A percentile compares a stretch with the other conserved stretches of the same genome.
Evolutionary conservation across 37 sponge, comb jelly and placozoan species (phyloP).

Genomic region (Beroe ovata): DNA sequence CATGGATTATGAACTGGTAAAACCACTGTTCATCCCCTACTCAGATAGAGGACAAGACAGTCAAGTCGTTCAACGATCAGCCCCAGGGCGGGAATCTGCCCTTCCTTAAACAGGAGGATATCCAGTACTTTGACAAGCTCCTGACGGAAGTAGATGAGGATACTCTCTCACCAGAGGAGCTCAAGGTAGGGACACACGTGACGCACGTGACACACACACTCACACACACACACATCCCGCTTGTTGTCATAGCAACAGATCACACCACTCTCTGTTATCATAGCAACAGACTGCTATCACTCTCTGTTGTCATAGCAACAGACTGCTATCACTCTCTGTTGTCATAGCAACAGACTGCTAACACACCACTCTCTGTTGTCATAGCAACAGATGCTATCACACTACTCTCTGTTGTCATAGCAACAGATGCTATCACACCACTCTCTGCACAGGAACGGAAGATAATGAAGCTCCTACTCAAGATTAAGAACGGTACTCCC

Average conservation of each 20-base stretch:
- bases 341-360: no score
- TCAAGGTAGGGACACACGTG: constrained; percentile 70
- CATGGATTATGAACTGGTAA: not conserved
- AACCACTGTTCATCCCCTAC: not conserved
- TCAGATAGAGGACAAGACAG: constrained; percentile 74
- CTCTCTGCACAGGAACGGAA: constrained; percentile 73
- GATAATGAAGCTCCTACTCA: constrained; percentile 93
- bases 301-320: no score
- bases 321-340: no score
- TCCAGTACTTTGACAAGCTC: constrained; percentile 94
- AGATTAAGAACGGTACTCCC: constrained; percentile 99
- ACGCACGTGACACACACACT: no score
- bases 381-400: no score
- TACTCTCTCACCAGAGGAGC: constrained; percentile 87
- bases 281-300: not conserved
- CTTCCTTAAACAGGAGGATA: constrained; percentile 93
- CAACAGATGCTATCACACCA: no score
- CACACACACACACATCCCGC: no score
- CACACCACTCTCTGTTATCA: not conserved
- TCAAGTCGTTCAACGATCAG: constrained; percentile 80
- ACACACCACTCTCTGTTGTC: no score
- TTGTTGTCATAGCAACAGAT: no score
- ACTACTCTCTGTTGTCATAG: no score
- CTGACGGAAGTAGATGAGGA: constrained; percentile 91
- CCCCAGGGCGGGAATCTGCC: constrained; percentile 80